Evolutionary conservation across 2,113 vertebrate species (phyloP).

Genomic region (Thinocorus orbignyianus): DNA sequence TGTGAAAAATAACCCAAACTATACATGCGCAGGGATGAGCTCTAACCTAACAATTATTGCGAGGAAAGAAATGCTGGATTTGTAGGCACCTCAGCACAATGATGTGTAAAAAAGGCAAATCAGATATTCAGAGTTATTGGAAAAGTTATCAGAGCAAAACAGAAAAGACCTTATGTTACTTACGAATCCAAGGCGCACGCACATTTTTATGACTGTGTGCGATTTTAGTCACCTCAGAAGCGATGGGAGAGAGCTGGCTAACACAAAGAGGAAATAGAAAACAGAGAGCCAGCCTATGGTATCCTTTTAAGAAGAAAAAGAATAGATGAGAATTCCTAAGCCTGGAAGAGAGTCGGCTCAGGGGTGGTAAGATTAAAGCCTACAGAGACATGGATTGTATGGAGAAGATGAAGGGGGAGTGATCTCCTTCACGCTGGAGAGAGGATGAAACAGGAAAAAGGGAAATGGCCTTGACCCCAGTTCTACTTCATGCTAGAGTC

Average conservation of each 20-base stretch:
- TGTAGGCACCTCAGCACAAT: not conserved
- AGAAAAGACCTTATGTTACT: not conserved
- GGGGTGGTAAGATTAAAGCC: constrained; percentile 36
- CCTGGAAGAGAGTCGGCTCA: not conserved
- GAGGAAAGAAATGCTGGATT: not conserved
- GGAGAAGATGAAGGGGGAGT: constrained; percentile 35
- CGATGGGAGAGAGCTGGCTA: not conserved
- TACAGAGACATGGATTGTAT: not conserved
- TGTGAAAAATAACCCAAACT: not conserved
- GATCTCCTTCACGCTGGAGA: not conserved
- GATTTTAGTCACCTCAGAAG: not conserved
- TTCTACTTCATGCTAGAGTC: not conserved
- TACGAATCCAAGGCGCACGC: not conserved
- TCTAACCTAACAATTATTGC: not conserved
- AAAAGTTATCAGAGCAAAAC: not conserved
- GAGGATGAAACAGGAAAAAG: constrained; percentile 22
- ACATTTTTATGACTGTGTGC: not conserved
- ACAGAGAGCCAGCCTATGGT: not conserved
- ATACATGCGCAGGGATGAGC: not conserved
- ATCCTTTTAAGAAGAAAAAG: constrained; percentile 37
- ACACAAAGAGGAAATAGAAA: not conserved
- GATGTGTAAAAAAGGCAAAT: not conserved
- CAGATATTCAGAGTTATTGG: not conserved
- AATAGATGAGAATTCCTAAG: constrained; percentile 8
- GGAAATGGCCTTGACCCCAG: not conserved